Evolutionary conservation across 2,888 invertebrate species (phyloP).

Genomic region (Amiota mariae): DNA sequence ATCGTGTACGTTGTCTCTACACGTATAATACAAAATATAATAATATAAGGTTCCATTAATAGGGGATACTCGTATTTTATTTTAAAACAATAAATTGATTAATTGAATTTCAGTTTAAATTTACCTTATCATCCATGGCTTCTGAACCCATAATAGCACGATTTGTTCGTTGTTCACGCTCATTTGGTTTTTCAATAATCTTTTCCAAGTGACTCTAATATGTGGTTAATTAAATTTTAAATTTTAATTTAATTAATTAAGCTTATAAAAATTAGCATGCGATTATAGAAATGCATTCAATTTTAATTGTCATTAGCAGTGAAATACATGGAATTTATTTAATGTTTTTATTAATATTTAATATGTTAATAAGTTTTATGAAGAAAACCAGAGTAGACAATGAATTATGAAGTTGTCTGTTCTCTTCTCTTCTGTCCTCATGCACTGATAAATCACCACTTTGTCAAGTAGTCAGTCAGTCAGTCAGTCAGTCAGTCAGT

Average conservation of each 20-base stretch:
- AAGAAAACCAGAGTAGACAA: neutral
- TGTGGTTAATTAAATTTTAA: conserved; percentile 8
- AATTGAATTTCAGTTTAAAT: neutral
- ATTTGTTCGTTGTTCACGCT: conserved; percentile 69
- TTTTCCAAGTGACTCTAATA: conserved; percentile 87
- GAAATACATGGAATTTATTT: too few species aligned
- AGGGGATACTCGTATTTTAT: neutral
- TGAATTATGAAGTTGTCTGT: neutral
- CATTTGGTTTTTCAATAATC: conserved; percentile 87
- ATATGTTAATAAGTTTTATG: too few species aligned
- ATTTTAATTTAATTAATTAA: too few species aligned
- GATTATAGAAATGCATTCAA: too few species aligned
- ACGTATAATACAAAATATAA: neutral
- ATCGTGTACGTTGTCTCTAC: conserved; percentile 75
- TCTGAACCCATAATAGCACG: conserved; percentile 79
- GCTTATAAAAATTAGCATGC: too few species aligned
- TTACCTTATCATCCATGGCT: conserved; percentile 77
- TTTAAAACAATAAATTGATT: neutral
- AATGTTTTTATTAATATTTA: too few species aligned
- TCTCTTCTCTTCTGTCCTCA: neutral
- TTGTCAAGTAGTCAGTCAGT: too few species aligned
- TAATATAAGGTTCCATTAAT: too few species aligned
- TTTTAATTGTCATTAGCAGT: too few species aligned
- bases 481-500: too few species aligned
- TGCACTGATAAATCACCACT: neutral